Conservation (phyloP, 2,888 invertebrate genomes). For the Lasius fuliginosus region DNA sequence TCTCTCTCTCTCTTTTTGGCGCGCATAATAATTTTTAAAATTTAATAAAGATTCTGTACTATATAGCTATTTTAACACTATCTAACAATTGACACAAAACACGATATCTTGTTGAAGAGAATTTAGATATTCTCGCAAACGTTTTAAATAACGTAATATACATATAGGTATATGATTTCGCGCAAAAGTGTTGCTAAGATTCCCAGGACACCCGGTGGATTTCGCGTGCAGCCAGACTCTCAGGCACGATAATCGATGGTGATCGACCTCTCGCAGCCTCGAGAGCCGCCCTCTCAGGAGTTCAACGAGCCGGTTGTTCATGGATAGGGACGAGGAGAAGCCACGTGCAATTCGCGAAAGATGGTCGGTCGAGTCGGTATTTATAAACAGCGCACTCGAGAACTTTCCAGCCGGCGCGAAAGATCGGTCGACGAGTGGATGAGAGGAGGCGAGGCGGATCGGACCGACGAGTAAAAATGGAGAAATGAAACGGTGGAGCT, state of each 20-base stretch:
- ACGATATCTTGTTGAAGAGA: background rate
- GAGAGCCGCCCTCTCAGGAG: conserved; percentile 77
- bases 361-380: conserved; percentile 72
- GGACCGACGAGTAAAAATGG: conserved; percentile 39
- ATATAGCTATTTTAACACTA: background rate
- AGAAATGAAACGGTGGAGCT: conserved; percentile 36
- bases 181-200: conserved; percentile 5
- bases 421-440: conserved; percentile 61
- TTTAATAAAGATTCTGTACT: conserved; percentile 7
- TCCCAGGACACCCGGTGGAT: conserved; percentile 71
- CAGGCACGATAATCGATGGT: conserved; percentile 76
- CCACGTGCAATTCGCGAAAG: conserved; percentile 77
- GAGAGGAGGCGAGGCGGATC: conserved; percentile 38
- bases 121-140: background rate
- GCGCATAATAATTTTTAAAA: background rate
- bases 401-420: conserved; percentile 66
- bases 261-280: conserved; percentile 75
- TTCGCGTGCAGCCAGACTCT: conserved; percentile 68
- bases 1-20: background rate
- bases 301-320: conserved; percentile 78
- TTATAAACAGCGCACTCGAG: conserved; percentile 74
- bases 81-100: background rate
- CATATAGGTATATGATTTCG: background rate
- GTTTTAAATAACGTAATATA: background rate
- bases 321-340: conserved; percentile 66